Evolutionary conservation across 2,113 vertebrate species (phyloP).

Genomic region (Suricata suricatta): DNA sequence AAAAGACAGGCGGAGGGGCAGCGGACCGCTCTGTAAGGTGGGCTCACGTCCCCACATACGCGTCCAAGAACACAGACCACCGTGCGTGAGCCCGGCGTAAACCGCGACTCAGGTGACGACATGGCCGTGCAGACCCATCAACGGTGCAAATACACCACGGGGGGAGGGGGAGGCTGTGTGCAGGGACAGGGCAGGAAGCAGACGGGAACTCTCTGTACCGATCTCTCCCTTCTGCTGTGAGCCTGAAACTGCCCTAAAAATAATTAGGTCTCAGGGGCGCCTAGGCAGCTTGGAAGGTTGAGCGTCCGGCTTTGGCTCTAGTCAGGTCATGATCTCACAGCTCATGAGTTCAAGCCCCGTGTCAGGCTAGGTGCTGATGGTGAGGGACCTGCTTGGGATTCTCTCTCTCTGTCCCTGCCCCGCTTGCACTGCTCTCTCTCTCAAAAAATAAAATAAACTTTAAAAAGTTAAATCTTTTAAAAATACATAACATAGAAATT

Average conservation of each 20-base stretch:
- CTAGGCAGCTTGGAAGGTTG: too few species aligned
- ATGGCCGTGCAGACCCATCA: not conserved
- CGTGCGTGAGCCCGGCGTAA: not conserved
- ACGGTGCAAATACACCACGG: accelerated
- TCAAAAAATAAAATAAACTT: too few species aligned
- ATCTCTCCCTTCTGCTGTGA: not conserved
- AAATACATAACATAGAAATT: not conserved
- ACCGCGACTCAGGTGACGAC: not conserved
- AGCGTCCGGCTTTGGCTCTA: too few species aligned
- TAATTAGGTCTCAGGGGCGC: too few species aligned
- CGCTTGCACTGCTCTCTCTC: too few species aligned
- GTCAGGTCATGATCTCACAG: too few species aligned
- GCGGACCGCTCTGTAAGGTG: not conserved
- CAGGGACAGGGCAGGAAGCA: not conserved
- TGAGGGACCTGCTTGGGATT: too few species aligned
- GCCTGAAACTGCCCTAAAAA: not conserved
- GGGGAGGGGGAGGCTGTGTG: not conserved
- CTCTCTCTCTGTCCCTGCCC: too few species aligned
- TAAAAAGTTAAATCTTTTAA: not conserved
- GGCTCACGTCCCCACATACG: too few species aligned
- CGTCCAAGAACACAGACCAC: not conserved
- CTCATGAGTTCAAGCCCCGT: too few species aligned
- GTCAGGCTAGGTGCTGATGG: too few species aligned
- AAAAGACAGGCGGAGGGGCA: accelerated
- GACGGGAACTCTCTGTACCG: not conserved